These are phyloP conservation scores for Solenodon paradoxus DNA, from an alignment of 2,113 vertebrate genomes.

Conservation along the genomic window DNA sequence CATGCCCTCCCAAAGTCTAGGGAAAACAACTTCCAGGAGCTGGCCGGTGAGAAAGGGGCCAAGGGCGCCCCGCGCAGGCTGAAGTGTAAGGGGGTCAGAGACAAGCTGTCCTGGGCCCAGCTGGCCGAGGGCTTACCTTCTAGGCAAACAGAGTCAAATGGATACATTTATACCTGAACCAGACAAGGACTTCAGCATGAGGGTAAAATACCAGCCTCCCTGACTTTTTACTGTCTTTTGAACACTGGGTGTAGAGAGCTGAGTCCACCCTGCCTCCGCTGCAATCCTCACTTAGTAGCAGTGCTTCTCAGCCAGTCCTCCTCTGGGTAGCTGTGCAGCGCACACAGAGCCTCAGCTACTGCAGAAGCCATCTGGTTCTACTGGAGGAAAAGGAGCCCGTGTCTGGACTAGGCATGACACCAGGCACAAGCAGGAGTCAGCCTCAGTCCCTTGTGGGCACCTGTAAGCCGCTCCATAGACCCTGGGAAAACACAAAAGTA, in stretches of 20 bases:
- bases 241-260: background rate
- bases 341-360: background rate
- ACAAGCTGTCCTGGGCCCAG: background rate
- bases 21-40: too few species aligned
- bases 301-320: constrained; percentile 30
- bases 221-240: background rate
- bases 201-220: background rate
- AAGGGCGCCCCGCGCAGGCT: too few species aligned
- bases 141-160: background rate
- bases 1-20: background rate
- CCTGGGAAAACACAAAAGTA: background rate
- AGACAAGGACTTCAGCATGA: background rate
- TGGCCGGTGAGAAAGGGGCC: too few species aligned
- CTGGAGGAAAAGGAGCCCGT: background rate
- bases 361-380: background rate
- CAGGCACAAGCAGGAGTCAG: background rate
- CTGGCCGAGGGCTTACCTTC: background rate
- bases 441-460: background rate
- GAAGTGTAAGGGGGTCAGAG: background rate
- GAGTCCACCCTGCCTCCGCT: background rate
- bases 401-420: background rate
- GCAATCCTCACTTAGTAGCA: constrained; percentile 37
- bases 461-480: background rate
- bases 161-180: background rate
- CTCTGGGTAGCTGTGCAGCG: constrained; percentile 5